Conservation (phyloP, 2,113 vertebrate species). For the Saguinus midas region DNA sequence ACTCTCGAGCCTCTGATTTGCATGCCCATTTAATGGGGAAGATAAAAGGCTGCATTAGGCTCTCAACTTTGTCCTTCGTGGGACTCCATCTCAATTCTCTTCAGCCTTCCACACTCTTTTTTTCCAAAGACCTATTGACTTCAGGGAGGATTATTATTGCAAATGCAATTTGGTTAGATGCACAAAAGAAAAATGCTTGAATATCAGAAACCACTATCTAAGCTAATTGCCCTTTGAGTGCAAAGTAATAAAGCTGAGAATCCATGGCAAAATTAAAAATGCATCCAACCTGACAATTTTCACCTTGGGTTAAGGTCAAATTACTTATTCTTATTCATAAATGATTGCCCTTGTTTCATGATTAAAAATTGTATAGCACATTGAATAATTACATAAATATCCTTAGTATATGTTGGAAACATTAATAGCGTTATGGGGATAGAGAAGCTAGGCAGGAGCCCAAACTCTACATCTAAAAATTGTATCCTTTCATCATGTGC, state of each 20-base stretch:
- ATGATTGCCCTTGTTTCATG: neutral
- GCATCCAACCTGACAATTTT: constrained; percentile 50
- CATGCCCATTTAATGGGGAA: constrained; percentile 61
- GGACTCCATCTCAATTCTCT: constrained; percentile 34
- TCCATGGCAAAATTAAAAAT: constrained; percentile 65
- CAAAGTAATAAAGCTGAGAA: constrained; percentile 61
- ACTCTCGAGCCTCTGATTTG: constrained; percentile 53
- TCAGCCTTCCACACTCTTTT: neutral
- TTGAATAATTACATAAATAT: constrained; percentile 37
- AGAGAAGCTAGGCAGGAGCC: neutral
- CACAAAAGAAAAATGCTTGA: constrained; percentile 65
- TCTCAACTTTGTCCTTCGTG: neutral
- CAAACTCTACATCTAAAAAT: neutral
- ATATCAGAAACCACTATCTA: constrained; percentile 59
- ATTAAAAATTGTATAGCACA: constrained; percentile 30
- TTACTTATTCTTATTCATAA: constrained; percentile 51
- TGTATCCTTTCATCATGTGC: neutral
- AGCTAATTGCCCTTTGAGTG: constrained; percentile 73
- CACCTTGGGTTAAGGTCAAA: constrained; percentile 53
- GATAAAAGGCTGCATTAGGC: constrained; percentile 65
- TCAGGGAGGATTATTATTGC: constrained; percentile 59
- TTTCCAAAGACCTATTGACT: constrained; percentile 59
- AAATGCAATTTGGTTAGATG: constrained; percentile 68
- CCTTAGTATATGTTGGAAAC: neutral
- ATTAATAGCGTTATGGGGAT: neutral